A percentile compares a stretch with the other conserved stretches of the same genome.
These are phyloP conservation scores for Ciconia nigra DNA, from an alignment of 2,797 vertebrate species.

Conservation along the genomic window DNA sequence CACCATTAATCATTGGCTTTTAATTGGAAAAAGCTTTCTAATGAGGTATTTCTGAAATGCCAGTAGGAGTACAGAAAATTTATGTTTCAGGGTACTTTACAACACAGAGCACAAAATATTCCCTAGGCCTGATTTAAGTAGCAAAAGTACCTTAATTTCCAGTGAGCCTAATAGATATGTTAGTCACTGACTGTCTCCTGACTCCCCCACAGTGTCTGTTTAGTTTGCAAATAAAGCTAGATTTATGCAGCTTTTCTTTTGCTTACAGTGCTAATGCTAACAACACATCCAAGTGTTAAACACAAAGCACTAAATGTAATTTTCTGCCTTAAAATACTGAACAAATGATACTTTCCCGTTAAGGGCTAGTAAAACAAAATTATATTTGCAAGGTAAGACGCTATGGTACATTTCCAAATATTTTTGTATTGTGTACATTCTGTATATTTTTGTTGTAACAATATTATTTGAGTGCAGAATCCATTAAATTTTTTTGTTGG, in stretches of 20 bases:
- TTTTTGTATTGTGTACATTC: conserved; percentile 81
- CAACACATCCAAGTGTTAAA: not conserved
- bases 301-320: conserved; percentile 49
- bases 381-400: conserved; percentile 51
- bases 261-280: not conserved
- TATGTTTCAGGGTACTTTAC: not conserved
- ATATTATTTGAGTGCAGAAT: conserved; percentile 71
- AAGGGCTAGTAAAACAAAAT: conserved; percentile 63
- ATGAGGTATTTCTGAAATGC: conserved; percentile 32
- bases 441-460: conserved; percentile 79
- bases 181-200: conserved; percentile 16
- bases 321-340: conserved; percentile 76
- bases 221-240: conserved; percentile 58
- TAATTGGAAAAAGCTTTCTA: conserved; percentile 63
- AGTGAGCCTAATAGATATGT: not conserved
- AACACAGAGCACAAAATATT: conserved; percentile 28
- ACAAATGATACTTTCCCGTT: conserved; percentile 43
- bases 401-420: conserved; percentile 69
- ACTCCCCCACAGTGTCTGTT: conserved; percentile 35
- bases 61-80: not conserved
- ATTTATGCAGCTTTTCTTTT: conserved; percentile 29
- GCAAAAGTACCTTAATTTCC: conserved; percentile 37
- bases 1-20: conserved; percentile 49
- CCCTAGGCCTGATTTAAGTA: conserved; percentile 1
- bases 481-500: conserved; percentile 72